A percentile compares a stretch with the other conserved stretches of the same genome.
phyloP scores from a whole-genome alignment of 2,888 invertebrate genomes.

The Clusia tigrina region DNA sequence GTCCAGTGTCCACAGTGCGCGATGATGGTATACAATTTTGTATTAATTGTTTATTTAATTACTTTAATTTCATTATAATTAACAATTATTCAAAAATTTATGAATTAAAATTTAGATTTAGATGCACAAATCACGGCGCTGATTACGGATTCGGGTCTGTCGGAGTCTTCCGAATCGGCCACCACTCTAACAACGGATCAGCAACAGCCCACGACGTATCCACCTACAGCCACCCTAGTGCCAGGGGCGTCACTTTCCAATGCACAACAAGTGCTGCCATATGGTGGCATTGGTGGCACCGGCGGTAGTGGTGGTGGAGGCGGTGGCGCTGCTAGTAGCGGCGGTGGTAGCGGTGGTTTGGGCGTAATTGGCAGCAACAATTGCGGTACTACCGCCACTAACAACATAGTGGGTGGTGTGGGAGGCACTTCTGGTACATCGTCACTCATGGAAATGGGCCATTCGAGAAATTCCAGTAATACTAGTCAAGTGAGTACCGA shows the following conservation, averaged over 20 bases:
- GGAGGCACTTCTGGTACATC: slow-evolving; percentile 47
- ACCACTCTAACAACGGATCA: slow-evolving; percentile 52
- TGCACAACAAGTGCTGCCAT: slow-evolving; percentile 51
- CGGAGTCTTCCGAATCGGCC: slow-evolving; percentile 63
- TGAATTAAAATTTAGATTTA: slow-evolving; percentile 37
- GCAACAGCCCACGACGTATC: slow-evolving; percentile 52
- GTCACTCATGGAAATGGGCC: slow-evolving; percentile 65
- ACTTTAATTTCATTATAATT: slow-evolving; percentile 6
- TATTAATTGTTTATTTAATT: not conserved
- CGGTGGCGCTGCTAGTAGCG: slow-evolving; percentile 32
- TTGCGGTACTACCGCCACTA: slow-evolving; percentile 50
- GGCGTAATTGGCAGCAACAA: slow-evolving; percentile 57
- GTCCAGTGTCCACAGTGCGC: slow-evolving; percentile 61
- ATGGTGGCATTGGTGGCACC: slow-evolving; percentile 46
- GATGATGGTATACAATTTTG: slow-evolving; percentile 69
- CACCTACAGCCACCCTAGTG: slow-evolving; percentile 42
- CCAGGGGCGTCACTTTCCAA: slow-evolving; percentile 44
- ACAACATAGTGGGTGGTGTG: slow-evolving; percentile 30
- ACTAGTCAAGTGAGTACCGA: slow-evolving; percentile 75
- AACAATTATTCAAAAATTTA: slow-evolving; percentile 13
- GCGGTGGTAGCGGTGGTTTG: slow-evolving; percentile 33
- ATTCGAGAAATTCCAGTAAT: slow-evolving; percentile 80
- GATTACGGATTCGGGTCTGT: slow-evolving; percentile 63
- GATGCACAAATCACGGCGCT: slow-evolving; percentile 48
- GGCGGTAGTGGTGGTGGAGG: slow-evolving; percentile 38